Base-by-base conservation (phyloP, 2,113 vertebrate genomes). In the Hippocampus mohnikei region DNA sequence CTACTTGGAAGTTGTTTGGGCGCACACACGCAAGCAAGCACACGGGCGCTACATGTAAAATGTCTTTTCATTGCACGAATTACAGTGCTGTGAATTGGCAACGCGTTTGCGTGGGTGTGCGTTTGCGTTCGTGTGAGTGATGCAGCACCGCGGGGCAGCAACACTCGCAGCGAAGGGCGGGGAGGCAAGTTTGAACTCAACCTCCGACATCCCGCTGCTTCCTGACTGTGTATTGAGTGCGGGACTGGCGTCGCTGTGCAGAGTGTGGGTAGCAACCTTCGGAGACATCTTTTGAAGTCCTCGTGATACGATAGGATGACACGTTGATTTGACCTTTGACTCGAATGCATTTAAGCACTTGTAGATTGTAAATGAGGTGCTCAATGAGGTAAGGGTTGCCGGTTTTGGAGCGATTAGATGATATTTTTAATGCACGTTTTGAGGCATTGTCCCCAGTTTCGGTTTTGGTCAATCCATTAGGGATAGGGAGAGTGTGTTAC, bases 171-270 rank as follows among this genome's bases (percentile, higher is more conserved):
- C 33, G 75, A 80, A 37, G 72, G 61, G 73, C 86, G 70, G 70
- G 23, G 78, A 84, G 83, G 77, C 44, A 6, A 78, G 84, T 73
- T 80, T 85, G 87, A 91, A 87, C 85, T 83, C 73, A 48, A 73
- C 87, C 86, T 83, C 71, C 52, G 81, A 87, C 77, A 21, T 69
- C 69, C 75, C 61, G 72, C 71, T 75, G 85, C 81, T 77, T 82
- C 81, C 67, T 69, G 42, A 76, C 81, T 69, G 86, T 60, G 80
- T 84, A 75, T 72, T 23, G 70, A 83, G 81, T 62, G 50, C 56
- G 59, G 53, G 71, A 65, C 44, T 46, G 62, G 41, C 44, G 64
- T 78, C 76, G 75, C 61, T 73, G 42, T 33, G 53, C 41, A 59
- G 67, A 76, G 4, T 9, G 29, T 61, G 37, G n/a, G n/a, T n/a